phyloP scores from a whole-genome alignment of 2,888 invertebrate species.

The Xestia c-nigrum region DNA sequence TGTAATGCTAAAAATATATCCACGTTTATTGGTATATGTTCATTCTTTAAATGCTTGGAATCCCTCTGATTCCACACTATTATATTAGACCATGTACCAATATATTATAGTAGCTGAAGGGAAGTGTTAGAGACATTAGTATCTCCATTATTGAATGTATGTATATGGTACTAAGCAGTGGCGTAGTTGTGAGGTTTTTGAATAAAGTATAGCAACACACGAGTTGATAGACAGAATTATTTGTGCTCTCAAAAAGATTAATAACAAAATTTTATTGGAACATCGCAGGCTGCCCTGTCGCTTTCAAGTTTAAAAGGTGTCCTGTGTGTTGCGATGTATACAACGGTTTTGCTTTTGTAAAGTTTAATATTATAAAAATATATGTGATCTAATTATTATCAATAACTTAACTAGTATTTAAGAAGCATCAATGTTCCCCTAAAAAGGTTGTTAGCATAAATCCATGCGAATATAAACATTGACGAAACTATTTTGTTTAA shows the following conservation, averaged over 20 bases:
- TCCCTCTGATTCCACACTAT: constrained; percentile 23
- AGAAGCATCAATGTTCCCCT: constrained; percentile 76
- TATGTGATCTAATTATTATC: constrained; percentile 81
- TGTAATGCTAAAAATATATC: constrained; percentile 41
- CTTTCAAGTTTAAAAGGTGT: background rate
- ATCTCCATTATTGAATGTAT: constrained; percentile 24
- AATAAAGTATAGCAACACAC: constrained; percentile 28
- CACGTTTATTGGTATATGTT: constrained; percentile 35
- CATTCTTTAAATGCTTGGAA: constrained; percentile 39
- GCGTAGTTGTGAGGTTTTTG: constrained; percentile 10
- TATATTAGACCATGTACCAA: constrained; percentile 24
- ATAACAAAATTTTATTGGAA: too few species aligned
- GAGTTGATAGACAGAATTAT: background rate
- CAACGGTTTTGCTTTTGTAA: constrained; percentile 70
- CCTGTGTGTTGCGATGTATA: constrained; percentile 43
- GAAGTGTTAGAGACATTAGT: constrained; percentile 1
- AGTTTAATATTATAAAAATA: constrained; percentile 72
- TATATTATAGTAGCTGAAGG: constrained; percentile 18
- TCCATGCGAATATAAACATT: constrained; percentile 74
- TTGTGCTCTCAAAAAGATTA: background rate
- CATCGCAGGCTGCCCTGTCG: too few species aligned
- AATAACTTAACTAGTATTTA: constrained; percentile 72
- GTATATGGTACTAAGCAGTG: constrained; percentile 5
- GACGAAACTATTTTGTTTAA: constrained; percentile 50
- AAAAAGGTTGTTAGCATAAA: constrained; percentile 73